Evolutionary conservation across 2,113 vertebrate species (phyloP).

Genomic region (Gambusia affinis): DNA sequence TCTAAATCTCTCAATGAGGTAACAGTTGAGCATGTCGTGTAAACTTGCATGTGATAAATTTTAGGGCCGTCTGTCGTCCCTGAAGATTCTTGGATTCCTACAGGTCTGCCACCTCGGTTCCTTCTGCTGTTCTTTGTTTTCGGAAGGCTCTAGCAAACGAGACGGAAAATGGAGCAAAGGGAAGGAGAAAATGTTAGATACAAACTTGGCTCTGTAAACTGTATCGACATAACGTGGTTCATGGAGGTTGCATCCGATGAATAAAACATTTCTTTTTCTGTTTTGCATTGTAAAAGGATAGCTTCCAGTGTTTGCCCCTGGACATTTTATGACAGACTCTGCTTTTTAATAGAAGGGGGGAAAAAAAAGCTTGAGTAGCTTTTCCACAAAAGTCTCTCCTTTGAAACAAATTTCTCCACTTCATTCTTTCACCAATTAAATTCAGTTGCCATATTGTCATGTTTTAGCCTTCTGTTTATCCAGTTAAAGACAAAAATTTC

Average conservation of each 20-base stretch:
- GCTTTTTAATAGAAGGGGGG: neutral
- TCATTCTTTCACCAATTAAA: neutral
- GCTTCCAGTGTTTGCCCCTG: no score
- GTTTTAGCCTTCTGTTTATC: neutral
- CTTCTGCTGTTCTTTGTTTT: no score
- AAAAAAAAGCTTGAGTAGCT: slow-evolving; percentile 5
- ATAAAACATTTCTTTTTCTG: neutral
- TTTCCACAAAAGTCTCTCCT: neutral
- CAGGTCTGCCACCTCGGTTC: neutral
- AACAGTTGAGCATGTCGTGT: no score
- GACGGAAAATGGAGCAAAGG: neutral
- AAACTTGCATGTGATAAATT: no score
- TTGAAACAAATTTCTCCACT: neutral
- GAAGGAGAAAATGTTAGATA: neutral
- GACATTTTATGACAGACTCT: neutral
- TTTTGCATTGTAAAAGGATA: neutral
- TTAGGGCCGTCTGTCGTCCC: no score
- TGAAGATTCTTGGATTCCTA: no score
- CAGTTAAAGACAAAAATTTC: no score
- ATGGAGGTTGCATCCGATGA: no score
- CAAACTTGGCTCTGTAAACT: neutral
- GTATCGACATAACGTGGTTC: no score
- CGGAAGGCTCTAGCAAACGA: neutral
- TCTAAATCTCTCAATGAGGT: no score
- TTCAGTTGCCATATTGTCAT: neutral